A percentile compares a stretch with the other conserved stretches of the same genome.
These are phyloP conservation scores for Danio albolineatus DNA, from an alignment of 2,797 vertebrate species.

Conservation along the genomic window DNA sequence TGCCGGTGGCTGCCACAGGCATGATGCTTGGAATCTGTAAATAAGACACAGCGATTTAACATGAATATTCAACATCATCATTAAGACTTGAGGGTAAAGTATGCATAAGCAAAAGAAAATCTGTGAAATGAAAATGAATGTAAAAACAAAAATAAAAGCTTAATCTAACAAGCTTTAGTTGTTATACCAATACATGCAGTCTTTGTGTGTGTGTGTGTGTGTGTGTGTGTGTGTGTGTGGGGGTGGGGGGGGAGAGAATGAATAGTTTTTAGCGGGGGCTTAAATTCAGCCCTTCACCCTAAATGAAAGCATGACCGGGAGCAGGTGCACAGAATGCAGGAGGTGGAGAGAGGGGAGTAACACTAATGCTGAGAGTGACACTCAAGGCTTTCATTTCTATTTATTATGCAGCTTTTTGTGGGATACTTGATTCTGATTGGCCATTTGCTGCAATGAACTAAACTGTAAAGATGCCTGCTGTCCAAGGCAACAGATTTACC, in stretches of 20 bases:
- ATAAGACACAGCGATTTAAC: slow-evolving; percentile 28
- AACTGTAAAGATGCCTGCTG: neutral
- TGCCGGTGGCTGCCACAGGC: slow-evolving; percentile 59
- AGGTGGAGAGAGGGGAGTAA: neutral
- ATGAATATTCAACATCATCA: slow-evolving; percentile 4
- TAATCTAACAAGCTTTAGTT: slow-evolving; percentile 15
- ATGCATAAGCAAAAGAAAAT: slow-evolving; percentile 59
- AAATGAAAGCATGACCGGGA: slow-evolving; percentile 30
- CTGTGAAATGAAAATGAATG: neutral
- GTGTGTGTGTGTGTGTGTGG: slow-evolving; percentile 18
- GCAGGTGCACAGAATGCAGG: slow-evolving; percentile 22
- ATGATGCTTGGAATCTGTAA: slow-evolving; percentile 50
- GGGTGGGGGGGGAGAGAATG: neutral
- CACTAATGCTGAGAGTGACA: neutral
- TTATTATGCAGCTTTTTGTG: neutral
- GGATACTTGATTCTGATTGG: neutral
- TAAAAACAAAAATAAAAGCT: neutral
- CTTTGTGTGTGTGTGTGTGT: slow-evolving; percentile 27
- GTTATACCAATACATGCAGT: slow-evolving; percentile 17
- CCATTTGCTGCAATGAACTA: neutral
- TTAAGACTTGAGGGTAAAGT: slow-evolving; percentile 67
- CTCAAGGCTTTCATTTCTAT: neutral
- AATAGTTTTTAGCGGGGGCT: slow-evolving; percentile 6
- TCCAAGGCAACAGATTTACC: neutral
- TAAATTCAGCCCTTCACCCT: neutral